Evolutionary conservation across 2,113 vertebrate genomes (phyloP).

Genomic region (Archilochus colubris): DNA sequence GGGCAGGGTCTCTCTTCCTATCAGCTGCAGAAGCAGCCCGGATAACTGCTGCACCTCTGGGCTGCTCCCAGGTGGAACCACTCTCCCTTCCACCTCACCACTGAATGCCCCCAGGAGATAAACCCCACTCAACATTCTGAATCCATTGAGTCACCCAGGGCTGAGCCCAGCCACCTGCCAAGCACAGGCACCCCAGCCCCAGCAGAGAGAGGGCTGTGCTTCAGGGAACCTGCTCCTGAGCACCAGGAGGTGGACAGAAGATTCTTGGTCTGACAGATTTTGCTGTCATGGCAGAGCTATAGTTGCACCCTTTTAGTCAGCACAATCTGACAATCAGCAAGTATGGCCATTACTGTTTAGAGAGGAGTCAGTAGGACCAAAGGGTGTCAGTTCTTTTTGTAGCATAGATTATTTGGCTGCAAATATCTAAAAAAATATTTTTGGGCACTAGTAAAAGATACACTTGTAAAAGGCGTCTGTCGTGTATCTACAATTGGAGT

Average conservation of each 20-base stretch:
- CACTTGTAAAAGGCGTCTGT: not conserved
- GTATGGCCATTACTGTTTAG: rapidly evolving
- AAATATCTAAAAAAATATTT: not conserved
- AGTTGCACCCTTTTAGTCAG: rapidly evolving
- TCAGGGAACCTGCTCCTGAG: not conserved
- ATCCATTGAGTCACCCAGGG: not conserved
- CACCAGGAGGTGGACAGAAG: not conserved
- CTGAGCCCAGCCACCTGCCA: not conserved
- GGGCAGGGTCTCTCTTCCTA: not conserved
- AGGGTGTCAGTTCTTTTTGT: not conserved
- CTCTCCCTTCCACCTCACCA: not conserved
- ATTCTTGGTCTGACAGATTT: rapidly evolving
- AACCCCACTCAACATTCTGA: not conserved
- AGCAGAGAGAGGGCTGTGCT: not conserved
- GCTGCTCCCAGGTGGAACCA: not conserved
- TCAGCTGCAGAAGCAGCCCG: not conserved
- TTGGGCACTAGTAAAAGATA: not conserved
- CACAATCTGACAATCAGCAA: not conserved
- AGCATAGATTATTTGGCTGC: not conserved
- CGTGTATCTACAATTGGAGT: not conserved
- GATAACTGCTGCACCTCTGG: rapidly evolving
- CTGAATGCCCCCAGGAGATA: not conserved
- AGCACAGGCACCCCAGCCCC: rapidly evolving
- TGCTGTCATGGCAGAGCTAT: rapidly evolving
- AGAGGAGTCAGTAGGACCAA: not conserved